Evolutionary conservation across 2,888 invertebrate genomes (phyloP), one percentile per base, ranked within the genome.

Genomic region (Leucoma salicis): DNA sequence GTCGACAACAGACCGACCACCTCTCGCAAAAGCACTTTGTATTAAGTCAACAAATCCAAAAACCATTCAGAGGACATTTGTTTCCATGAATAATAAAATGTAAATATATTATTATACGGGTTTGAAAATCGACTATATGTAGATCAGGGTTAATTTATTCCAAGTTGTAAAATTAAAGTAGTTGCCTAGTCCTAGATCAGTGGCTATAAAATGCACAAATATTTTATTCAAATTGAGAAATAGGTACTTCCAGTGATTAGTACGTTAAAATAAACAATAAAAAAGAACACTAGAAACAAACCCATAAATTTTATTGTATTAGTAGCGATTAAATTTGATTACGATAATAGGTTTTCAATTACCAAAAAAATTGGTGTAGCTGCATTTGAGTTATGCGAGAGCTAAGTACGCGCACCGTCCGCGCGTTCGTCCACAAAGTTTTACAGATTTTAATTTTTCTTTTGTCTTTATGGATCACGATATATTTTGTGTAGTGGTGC

Each of bases 391-490:
- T 40, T 10, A 27, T 27, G 27, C 4, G 29, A 29, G 29, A 13
- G 11, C 52, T 55, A 56, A 52, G 57, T 55, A 55, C 53, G 52
- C 59, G 66, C 64, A 62, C 63, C 66, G 66, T 63, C 63, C 67
- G 69, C 74, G 62, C 66, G 66, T 63, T 62, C 67, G 69, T 74
- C 74, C 73, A 74, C 68, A 70, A 79, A 82, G 78, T 71, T 78
- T 76, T 74, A 82, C 78, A 79, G 77, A 82, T 82, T 84, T 83
- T 80, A 83, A 86, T 82, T 83, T 82, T 87, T 75, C 85, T 88
- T 89, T 88, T 89, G 87, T 88, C 85, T 88, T 85, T 86, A 77
- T 80, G 84, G 83, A 86, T 87, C 88, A 88, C 88, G 88, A 83
- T 85, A 87, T 85, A 86, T 88, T 87, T 86, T 87, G 87, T 87